phyloP scores from a whole-genome alignment of 1,140 invertebrate genomes.

The Penaeus japonicus region DNA sequence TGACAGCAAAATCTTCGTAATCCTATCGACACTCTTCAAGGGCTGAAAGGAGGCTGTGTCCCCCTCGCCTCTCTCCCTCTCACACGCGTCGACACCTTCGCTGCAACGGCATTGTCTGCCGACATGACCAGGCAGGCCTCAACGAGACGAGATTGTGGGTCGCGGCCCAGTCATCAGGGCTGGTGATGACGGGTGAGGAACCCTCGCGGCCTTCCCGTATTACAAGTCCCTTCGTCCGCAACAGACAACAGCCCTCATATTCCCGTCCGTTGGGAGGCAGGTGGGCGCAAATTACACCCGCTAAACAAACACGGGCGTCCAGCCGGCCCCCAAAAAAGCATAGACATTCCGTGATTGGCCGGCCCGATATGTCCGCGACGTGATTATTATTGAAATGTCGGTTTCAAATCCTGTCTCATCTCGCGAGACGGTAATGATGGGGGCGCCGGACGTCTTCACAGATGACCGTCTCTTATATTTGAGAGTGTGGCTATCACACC shows the following conservation, averaged over 20 bases:
- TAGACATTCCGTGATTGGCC: not conserved
- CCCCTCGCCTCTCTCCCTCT: not conserved
- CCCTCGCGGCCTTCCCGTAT: slow-evolving; percentile 20
- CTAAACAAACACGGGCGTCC: slow-evolving; percentile 34
- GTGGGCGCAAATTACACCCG: slow-evolving; percentile 35
- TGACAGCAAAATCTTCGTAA: too few species aligned
- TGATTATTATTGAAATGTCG: slow-evolving; percentile 42
- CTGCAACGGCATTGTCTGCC: not conserved
- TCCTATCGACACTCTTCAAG: too few species aligned
- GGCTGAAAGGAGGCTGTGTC: not conserved
- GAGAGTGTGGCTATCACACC: slow-evolving; percentile 15
- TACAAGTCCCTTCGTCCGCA: slow-evolving; percentile 15
- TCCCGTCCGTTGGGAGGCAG: slow-evolving; percentile 19
- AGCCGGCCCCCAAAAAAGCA: not conserved
- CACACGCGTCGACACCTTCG: not conserved
- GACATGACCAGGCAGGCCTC: not conserved
- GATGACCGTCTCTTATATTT: slow-evolving; percentile 24
- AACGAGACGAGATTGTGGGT: not conserved
- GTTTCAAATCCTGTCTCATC: not conserved
- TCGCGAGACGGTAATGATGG: slow-evolving; percentile 18
- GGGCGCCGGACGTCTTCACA: slow-evolving; percentile 13
- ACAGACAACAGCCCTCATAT: slow-evolving; percentile 29
- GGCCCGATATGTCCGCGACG: not conserved
- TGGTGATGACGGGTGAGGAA: slow-evolving; percentile 35
- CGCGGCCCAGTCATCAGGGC: not conserved